Base-by-base conservation (phyloP, 2,888 invertebrate species). In the Aphodius sticticus region DNA sequence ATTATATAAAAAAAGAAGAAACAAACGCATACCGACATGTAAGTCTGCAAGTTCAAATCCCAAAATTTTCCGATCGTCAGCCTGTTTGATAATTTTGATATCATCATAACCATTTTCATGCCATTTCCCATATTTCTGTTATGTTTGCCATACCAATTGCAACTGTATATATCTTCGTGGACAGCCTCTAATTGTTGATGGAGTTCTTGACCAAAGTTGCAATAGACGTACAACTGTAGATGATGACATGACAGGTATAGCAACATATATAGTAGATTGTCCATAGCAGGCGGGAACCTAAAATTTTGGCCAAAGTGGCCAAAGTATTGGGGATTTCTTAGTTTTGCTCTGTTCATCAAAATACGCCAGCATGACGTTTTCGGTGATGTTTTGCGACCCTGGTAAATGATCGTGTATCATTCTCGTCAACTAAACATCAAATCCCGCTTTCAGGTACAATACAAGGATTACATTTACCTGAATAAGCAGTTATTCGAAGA, bases 41-140 rank as follows among this genome's bases (percentile, higher is more conserved):
- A 74, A 35, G 74, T 74, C 35, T 36, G 35, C 37, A 74, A 74
- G 26, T 74, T 74, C n/a, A 74, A 35, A n/a, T 74, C 74, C 74
- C 74, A 74, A 74, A 36, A 74, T 14, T 37, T 37, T 7, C 74
- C 74, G 26, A 74, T 74, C 6, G 74, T 74, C n/a, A 74, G 37
- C 37, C 37, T 74, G 35, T 74, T 74, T 7, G 74, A 37, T 16
- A 26, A 35, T n/a, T 74, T 74, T 9, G 74, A 74, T 37, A 74
- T 74, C 37, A 74, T 35, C n/a, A 74, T 74, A 12, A 74, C 36
- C 16, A 36, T n/a, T 9, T 35, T n/a, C 74, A 74, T 36, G 0
- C 36, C 26, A 12, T 74, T 74, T n/a, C 9, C 7, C 6, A 74
- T n/a, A 12, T 74, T 36, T 35, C 9, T 35, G 9, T 74, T 35